These are phyloP conservation scores for Pandemis heparana DNA, from an alignment of 2,888 invertebrate species.

Conservation along the genomic window DNA sequence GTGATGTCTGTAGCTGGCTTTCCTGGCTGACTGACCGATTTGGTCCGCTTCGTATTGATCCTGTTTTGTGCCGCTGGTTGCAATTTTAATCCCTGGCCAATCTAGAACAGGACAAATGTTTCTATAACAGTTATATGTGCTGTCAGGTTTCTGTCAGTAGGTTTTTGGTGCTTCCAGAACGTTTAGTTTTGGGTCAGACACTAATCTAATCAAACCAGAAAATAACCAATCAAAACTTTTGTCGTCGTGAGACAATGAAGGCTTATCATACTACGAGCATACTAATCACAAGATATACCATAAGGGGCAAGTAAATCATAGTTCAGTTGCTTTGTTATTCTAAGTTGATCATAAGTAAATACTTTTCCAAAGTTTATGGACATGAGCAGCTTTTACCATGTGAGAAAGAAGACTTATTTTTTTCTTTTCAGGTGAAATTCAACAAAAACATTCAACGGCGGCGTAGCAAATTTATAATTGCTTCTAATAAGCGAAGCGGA, in stretches of 20 bases:
- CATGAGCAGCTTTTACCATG: background rate
- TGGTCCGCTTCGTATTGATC: background rate
- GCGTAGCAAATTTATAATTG: constrained; percentile 16
- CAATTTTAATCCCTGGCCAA: background rate
- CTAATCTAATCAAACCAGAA: too few species aligned
- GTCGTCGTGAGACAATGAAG: too few species aligned
- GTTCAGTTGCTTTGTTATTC: too few species aligned
- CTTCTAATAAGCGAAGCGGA: constrained; percentile 12
- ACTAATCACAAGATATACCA: too few species aligned
- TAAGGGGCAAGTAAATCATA: too few species aligned
- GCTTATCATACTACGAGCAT: too few species aligned
- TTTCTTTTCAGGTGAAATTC: background rate
- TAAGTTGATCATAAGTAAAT: too few species aligned
- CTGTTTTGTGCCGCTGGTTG: constrained; percentile 4
- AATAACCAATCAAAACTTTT: too few species aligned
- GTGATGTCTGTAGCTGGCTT: background rate
- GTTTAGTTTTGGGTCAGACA: background rate
- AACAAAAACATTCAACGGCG: background rate
- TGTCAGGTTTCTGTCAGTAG: background rate
- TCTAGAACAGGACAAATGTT: background rate
- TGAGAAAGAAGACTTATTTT: background rate
- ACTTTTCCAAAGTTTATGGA: too few species aligned
- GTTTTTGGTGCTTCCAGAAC: background rate
- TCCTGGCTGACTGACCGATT: background rate
- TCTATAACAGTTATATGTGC: background rate